Base-by-base conservation (phyloP, 2,113 vertebrate species). In the Clarias gariepinus region DNA sequence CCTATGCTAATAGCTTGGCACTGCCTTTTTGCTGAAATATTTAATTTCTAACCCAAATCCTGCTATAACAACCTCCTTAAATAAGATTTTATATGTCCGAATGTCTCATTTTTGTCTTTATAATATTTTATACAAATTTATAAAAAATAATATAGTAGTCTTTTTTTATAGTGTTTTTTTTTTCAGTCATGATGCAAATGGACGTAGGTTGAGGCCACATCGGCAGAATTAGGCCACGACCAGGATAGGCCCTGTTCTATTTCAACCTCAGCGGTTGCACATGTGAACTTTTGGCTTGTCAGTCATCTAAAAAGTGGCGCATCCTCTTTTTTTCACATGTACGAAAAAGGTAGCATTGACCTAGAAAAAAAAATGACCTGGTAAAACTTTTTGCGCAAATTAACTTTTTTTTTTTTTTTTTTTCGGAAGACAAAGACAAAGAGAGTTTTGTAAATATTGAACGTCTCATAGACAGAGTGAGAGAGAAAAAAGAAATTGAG, bases 181-280 rank as follows among this genome's bases (percentile, higher is more conserved):
- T 78, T 77, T 77, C n/a, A 9, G 64, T 33, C 52, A 58, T 33
- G 47, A 66, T 82, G 61, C 47, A 83, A 69, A 83, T 61, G 57
- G 19, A 78, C 3, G n/a, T 52, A 64, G 1, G 10, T 33, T 53
- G 30, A 68, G 41, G 21, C 82, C 7, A 36, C 41, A 53, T 83
- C 52, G 36, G 55, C 68, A 74, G 82, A 74, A 74, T 10, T 73
- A 74, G 82, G 82, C 55, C 82, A 74, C 13, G 8, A 60, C 21
- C 30, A 23, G 82, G 66, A 36, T 4, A 13, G 52, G 23, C 28
- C 21, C 68, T 57, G 28, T 58, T 55, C 82, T 71, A 36, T 21
- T 84, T 84, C 10, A 7, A n/a, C n/a, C 25, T 53, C 11, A 74
- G 80, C 30, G 83, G 83, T 85, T 73, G 77, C 23, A 77, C 52